Percentiles rank a stretch among this genome's conserved stretches.
These are phyloP conservation scores for Panurus biarmicus DNA, from an alignment of 2,113 vertebrate species.

Conservation along the genomic window DNA sequence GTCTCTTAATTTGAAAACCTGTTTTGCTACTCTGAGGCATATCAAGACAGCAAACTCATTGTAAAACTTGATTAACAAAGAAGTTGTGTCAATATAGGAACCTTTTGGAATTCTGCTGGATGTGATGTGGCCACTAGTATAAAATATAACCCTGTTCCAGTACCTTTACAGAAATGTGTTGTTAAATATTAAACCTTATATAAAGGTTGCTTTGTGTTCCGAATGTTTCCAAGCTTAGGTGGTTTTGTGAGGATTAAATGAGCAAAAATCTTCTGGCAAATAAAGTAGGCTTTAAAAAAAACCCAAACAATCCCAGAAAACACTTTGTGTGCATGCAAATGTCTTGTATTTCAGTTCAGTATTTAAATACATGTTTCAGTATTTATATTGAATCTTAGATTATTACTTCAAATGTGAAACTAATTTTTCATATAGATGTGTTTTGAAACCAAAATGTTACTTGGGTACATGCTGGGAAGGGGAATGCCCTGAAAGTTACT, in stretches of 20 bases:
- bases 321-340: not conserved
- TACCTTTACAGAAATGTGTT: constrained; percentile 11
- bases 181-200: constrained; percentile 40
- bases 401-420: not conserved
- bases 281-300: constrained; percentile 1
- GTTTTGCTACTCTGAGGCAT: not conserved
- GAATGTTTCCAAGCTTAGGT: not conserved
- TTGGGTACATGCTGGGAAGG: not conserved
- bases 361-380: not conserved
- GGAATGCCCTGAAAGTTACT: not conserved
- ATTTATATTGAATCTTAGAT: not conserved
- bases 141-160: not conserved
- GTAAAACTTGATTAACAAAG: not conserved
- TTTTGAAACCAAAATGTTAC: not conserved
- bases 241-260: constrained; percentile 25
- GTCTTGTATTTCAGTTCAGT: not conserved
- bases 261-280: not conserved
- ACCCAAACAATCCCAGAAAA: not conserved
- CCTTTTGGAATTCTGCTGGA: not conserved
- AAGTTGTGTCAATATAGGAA: not conserved
- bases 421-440: not conserved
- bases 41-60: not conserved
- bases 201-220: not conserved
- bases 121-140: not conserved
- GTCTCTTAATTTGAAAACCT: not conserved